A percentile compares a stretch with the other conserved stretches of the same genome.
phyloP scores from a whole-genome alignment of 2,888 invertebrate genomes.

The Macrosiphum euphorbiae region DNA sequence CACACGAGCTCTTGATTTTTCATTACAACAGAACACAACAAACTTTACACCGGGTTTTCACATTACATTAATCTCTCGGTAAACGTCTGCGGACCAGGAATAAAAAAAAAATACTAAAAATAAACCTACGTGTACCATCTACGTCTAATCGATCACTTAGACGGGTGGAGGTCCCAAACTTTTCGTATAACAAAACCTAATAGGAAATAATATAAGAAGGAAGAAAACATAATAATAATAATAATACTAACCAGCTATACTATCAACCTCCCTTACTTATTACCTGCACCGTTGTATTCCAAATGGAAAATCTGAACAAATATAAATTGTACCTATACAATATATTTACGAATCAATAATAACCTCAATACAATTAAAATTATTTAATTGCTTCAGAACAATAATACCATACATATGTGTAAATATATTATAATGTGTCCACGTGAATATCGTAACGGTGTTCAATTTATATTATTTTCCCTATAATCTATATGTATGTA shows the following conservation, averaged over 20 bases:
- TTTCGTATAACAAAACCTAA: slow-evolving; percentile 53
- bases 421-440: neutral
- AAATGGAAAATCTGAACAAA: neutral
- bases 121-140: neutral
- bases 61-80: slow-evolving; percentile 43
- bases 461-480: neutral
- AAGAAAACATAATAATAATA: neutral
- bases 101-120: slow-evolving; percentile 19
- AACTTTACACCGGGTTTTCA: slow-evolving; percentile 22
- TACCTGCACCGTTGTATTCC: neutral
- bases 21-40: slow-evolving; percentile 40
- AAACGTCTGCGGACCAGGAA: neutral
- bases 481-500: neutral
- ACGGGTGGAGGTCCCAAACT: slow-evolving; percentile 31
- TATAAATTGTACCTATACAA: neutral
- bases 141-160: slow-evolving; percentile 27
- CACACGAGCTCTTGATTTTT: slow-evolving; percentile 26
- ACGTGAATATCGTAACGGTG: neutral
- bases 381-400: neutral
- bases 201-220: neutral
- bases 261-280: neutral
- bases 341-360: neutral
- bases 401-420: neutral
- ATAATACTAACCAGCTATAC: neutral
- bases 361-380: neutral